Conservation (phyloP, 23 tunicate species). For the Phallusia fumigata region DNA sequence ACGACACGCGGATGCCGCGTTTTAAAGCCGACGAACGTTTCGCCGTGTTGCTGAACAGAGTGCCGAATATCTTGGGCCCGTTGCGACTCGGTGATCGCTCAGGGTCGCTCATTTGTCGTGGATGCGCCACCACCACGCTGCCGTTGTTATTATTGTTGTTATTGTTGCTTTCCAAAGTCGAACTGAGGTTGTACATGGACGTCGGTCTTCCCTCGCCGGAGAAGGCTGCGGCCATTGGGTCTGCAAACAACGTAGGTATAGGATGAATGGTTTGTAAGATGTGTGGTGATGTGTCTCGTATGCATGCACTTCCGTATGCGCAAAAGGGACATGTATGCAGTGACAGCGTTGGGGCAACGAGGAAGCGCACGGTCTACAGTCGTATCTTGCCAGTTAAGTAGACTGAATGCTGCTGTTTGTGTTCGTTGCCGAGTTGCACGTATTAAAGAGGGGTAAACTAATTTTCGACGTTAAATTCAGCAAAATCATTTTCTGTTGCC, state of each 20-base stretch:
- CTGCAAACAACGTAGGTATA: neutral
- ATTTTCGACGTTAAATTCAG: too few species aligned
- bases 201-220: conserved; percentile 29
- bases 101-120: neutral
- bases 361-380: neutral
- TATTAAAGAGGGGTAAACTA: too few species aligned
- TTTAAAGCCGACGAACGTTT: neutral
- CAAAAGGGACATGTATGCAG: neutral
- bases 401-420: too few species aligned
- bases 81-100: conserved; percentile 26
- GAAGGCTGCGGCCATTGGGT: neutral
- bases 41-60: conserved; percentile 29
- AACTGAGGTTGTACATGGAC: conserved; percentile 36
- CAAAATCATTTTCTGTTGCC: too few species aligned
- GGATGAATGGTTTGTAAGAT: neutral
- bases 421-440: too few species aligned
- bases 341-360: neutral
- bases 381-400: too few species aligned
- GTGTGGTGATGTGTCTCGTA: too few species aligned
- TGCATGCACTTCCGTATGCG: neutral
- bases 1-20: neutral
- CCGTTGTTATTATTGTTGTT: conserved; percentile 27
- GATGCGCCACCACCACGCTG: neutral
- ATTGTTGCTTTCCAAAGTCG: conserved; percentile 26
- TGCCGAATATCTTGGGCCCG: conserved; percentile 43